Conservation (phyloP, 37 sponge, comb jelly and placozoan genomes). For the Axinella damicornis region DNA sequence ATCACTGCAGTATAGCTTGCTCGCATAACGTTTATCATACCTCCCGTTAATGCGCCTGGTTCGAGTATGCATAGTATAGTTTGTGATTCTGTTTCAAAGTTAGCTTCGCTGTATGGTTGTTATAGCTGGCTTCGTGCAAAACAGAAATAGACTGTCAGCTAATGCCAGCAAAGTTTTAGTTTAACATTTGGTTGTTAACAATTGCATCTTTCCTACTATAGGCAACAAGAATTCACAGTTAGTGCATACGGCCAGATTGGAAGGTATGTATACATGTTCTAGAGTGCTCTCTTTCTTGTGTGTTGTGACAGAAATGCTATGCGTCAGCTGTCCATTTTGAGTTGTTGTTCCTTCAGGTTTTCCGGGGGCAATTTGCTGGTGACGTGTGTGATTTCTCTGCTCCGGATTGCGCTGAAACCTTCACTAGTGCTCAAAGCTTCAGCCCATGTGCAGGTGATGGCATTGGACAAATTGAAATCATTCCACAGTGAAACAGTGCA, state of each 20-base stretch:
- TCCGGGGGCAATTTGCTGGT: slow-evolving; percentile 16
- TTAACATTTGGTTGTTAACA: neutral
- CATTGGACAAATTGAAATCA: too few species aligned
- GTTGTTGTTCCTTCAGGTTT: slow-evolving; percentile 16
- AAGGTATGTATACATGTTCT: slow-evolving; percentile 12
- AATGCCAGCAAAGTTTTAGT: too few species aligned
- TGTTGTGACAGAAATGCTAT: neutral
- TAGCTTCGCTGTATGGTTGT: too few species aligned
- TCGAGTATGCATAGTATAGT: too few species aligned
- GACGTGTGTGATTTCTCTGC: slow-evolving; percentile 41
- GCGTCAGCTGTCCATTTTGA: neutral
- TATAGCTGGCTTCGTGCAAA: too few species aligned
- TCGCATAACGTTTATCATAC: too few species aligned
- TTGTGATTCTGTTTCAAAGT: too few species aligned
- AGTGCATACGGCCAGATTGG: slow-evolving; percentile 32
- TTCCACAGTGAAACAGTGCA: too few species aligned
- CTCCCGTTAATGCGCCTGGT: too few species aligned
- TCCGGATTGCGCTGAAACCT: slow-evolving; percentile 32
- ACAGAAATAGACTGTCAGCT: too few species aligned
- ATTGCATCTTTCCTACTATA: neutral
- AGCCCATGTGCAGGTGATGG: slow-evolving; percentile 35
- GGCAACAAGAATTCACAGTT: slow-evolving; percentile 42
- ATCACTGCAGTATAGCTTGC: too few species aligned
- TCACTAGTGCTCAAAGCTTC: slow-evolving; percentile 14
- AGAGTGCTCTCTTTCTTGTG: neutral